Percentiles rank a stretch among this genome's conserved stretches.
Conservation (phyloP, 2,888 invertebrate genomes). For the Apamea anceps region DNA sequence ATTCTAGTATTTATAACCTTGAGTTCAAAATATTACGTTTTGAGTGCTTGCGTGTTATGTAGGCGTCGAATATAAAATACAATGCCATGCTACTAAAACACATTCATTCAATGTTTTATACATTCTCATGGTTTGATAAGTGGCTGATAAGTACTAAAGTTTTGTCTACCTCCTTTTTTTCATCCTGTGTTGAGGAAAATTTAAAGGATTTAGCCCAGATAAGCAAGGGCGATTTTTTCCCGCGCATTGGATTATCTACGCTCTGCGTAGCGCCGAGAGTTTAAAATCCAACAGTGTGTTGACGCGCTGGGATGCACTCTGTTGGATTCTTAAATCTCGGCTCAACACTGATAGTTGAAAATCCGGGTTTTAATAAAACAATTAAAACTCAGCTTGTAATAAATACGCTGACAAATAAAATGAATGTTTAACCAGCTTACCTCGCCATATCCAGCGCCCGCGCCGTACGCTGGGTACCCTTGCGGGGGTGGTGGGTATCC, state of each 20-base stretch:
- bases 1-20: slow-evolving; percentile 27
- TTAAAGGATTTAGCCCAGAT: neutral
- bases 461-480: slow-evolving; percentile 78
- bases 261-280: neutral
- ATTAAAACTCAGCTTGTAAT: neutral
- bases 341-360: neutral
- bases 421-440: slow-evolving; percentile 68
- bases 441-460: slow-evolving; percentile 81
- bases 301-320: neutral
- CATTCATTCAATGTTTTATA: slow-evolving; percentile 11
- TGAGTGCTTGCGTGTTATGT: slow-evolving; percentile 2
- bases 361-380: neutral
- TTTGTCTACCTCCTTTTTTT: neutral
- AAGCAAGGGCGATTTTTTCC: neutral
- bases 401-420: neutral
- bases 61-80: slow-evolving; percentile 10
- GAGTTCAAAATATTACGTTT: slow-evolving; percentile 25
- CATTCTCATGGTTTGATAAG: neutral
- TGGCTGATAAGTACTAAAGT: too few relatives aligned
- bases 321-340: neutral
- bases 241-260: neutral
- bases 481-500: slow-evolving; percentile 82
- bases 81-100: slow-evolving; percentile 1
- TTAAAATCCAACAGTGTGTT: neutral
- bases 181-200: neutral